These are phyloP conservation scores for Sarcophaga variegata DNA, from an alignment of 2,888 invertebrate species.

Conservation along the genomic window DNA sequence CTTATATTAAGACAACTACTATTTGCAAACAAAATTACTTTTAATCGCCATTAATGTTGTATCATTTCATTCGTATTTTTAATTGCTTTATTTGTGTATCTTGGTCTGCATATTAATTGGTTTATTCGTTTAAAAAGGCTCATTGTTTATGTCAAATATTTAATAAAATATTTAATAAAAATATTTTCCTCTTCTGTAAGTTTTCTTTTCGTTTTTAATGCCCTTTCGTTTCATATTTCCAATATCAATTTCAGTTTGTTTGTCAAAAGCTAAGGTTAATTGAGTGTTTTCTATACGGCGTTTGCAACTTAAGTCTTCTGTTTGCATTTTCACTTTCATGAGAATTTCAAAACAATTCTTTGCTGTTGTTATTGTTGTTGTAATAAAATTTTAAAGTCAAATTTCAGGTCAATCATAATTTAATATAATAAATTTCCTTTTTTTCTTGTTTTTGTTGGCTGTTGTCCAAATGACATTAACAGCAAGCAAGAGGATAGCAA, in stretches of 20 bases:
- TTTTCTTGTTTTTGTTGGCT: neutral
- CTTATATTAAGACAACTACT: too few relatives aligned
- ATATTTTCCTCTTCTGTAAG: too few relatives aligned
- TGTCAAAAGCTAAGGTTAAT: neutral
- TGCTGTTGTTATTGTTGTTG: too few relatives aligned
- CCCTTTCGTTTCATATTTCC: neutral
- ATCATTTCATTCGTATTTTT: too few relatives aligned
- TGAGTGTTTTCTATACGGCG: neutral
- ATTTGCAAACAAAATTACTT: too few relatives aligned
- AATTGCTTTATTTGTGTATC: too few relatives aligned
- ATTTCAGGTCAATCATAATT: conserved; percentile 59
- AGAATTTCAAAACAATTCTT: neutral
- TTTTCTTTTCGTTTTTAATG: too few relatives aligned
- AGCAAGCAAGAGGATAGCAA: neutral
- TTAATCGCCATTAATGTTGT: too few relatives aligned
- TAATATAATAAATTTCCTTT: conserved; percentile 33
- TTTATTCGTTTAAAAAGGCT: too few relatives aligned
- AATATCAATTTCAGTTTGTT: neutral
- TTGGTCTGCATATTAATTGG: too few relatives aligned
- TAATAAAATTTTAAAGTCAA: neutral
- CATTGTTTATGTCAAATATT: too few relatives aligned
- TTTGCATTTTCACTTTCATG: conserved; percentile 13
- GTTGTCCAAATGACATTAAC: conserved; percentile 40
- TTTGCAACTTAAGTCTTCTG: neutral
- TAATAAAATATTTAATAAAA: too few relatives aligned